These are phyloP conservation scores for Drosophila sordidula DNA, from an alignment of 2,888 invertebrate species.

Conservation along the genomic window DNA sequence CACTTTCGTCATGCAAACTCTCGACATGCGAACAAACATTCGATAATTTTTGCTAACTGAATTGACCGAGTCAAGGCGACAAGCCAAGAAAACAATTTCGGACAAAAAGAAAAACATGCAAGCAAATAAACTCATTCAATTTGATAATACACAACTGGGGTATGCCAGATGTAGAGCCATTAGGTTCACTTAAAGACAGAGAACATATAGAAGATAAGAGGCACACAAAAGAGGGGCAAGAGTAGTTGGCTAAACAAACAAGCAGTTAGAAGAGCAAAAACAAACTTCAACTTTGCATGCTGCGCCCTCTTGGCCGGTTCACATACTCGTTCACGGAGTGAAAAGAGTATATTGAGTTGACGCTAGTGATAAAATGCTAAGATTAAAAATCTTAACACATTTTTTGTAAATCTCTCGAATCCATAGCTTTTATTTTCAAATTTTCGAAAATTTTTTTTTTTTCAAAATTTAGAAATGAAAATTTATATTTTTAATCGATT, in stretches of 20 bases:
- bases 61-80: conserved; percentile 57
- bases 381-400: no score
- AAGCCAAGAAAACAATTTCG: conserved; percentile 46
- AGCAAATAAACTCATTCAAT: conserved; percentile 68
- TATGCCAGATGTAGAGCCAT: conserved; percentile 45
- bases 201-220: conserved; percentile 2
- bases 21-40: conserved; percentile 52
- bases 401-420: no score
- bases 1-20: conserved; percentile 31
- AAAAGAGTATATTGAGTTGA: no score
- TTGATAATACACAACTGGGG: conserved; percentile 34
- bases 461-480: no score
- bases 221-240: conserved; percentile 6
- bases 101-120: conserved; percentile 45
- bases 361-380: no score
- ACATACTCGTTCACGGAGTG: no score
- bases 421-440: no score
- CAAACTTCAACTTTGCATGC: conserved; percentile 35
- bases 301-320: neutral
- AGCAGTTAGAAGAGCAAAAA: conserved; percentile 16
- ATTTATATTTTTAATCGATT: no score
- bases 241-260: conserved; percentile 40
- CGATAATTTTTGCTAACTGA: conserved; percentile 76
- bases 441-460: no score
- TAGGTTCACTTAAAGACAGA: conserved; percentile 51